Percentiles rank a stretch among this genome's conserved stretches.
phyloP scores from a whole-genome alignment of 2,113 vertebrate genomes.

The Nycticorax nycticorax region DNA sequence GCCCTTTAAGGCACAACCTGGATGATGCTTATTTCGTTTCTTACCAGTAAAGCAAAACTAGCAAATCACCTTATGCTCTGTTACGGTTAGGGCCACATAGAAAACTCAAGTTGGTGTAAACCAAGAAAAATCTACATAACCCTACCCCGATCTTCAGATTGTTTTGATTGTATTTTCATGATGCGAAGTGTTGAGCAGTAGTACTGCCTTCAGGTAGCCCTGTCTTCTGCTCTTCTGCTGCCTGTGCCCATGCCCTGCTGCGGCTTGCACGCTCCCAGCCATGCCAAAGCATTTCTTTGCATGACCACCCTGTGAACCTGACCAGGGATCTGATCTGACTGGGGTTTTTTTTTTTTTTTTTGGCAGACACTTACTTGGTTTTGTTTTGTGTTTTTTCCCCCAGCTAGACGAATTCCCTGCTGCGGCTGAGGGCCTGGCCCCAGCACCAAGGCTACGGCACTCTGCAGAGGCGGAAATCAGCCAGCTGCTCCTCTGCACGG shows the following conservation, averaged over 20 bases:
- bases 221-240: background rate
- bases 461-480: background rate
- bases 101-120: background rate
- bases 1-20: background rate
- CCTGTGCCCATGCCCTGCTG: background rate
- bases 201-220: background rate
- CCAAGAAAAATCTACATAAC: background rate
- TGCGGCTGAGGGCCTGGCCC: background rate
- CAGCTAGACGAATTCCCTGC: background rate
- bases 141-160: background rate
- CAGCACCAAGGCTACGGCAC: background rate
- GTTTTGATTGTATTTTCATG: background rate
- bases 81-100: background rate
- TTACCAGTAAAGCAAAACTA: background rate
- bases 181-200: background rate
- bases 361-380: background rate
- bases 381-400: background rate
- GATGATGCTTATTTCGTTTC: background rate
- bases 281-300: background rate
- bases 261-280: background rate
- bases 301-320: background rate
- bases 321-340: background rate
- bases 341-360: too few species aligned
- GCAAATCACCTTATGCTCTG: background rate
- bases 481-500: background rate